Conservation (phyloP, 2,797 vertebrate genomes). For the Neosalanx taihuensis region DNA sequence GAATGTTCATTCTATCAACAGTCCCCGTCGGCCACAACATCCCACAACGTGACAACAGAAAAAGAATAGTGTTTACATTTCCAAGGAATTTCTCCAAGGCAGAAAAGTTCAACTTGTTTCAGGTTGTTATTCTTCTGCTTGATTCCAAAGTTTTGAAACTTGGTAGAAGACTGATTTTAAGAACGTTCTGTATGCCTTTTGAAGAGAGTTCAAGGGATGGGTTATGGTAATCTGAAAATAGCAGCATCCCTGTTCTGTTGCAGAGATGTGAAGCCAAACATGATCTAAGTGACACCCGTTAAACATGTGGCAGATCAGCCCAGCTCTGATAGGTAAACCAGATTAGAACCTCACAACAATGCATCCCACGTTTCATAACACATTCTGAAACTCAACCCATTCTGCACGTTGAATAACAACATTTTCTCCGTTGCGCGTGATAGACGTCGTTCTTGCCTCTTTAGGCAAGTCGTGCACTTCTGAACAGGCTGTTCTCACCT, state of each 20-base stretch:
- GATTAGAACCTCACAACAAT: not conserved
- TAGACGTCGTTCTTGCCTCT: not conserved
- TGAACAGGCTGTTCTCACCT: slow-evolving; percentile 11
- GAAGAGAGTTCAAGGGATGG: not conserved
- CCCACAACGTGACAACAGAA: too few relatives aligned
- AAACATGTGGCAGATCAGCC: not conserved
- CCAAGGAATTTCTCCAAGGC: slow-evolving; percentile 8
- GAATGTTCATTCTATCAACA: too few relatives aligned
- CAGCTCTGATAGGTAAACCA: slow-evolving; percentile 2
- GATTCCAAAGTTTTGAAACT: slow-evolving; percentile 6
- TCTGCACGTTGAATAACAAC: not conserved
- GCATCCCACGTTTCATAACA: not conserved
- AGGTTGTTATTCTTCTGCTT: not conserved
- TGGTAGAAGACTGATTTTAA: not conserved
- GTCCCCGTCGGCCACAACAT: too few relatives aligned
- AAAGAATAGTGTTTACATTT: not conserved
- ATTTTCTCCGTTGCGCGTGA: slow-evolving; percentile 5
- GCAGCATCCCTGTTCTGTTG: slow-evolving; percentile 24
- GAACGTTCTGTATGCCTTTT: not conserved
- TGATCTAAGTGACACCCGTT: not conserved
- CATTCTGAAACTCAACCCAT: not conserved
- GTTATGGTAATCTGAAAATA: slow-evolving; percentile 41
- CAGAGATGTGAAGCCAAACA: slow-evolving; percentile 18
- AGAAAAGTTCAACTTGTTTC: not conserved
- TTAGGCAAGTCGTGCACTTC: slow-evolving; percentile 1